Conservation (phyloP, 2,113 vertebrate genomes). For the Hypomesus transpacificus region DNA sequence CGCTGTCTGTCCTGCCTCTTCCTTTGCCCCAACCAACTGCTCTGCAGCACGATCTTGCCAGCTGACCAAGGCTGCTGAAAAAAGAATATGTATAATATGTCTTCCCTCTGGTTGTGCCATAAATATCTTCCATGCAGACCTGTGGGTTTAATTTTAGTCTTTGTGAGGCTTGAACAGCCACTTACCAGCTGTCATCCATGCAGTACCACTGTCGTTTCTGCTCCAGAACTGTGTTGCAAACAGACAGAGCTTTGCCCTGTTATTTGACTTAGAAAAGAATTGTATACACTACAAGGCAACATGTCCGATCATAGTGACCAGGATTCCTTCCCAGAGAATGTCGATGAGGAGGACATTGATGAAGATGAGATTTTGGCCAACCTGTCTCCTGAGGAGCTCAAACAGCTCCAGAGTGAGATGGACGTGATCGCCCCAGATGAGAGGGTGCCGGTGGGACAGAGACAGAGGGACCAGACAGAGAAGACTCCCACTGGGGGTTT, state of each 20-base stretch:
- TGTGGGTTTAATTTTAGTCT: slow-evolving; percentile 87
- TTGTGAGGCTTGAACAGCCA: slow-evolving; percentile 44
- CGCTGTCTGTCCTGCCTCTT: slow-evolving; percentile 48
- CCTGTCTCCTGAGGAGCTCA: slow-evolving; percentile 89
- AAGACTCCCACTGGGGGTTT: slow-evolving; percentile 87
- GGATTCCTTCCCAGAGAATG: slow-evolving; percentile 39
- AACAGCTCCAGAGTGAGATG: slow-evolving; percentile 91
- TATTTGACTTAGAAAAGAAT: not conserved
- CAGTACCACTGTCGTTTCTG: slow-evolving; percentile 35
- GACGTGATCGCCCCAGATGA: slow-evolving; percentile 93
- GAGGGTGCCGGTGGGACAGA: slow-evolving; percentile 84
- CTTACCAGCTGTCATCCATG: slow-evolving; percentile 38
- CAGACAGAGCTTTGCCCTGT: not conserved
- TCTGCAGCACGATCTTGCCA: slow-evolving; percentile 86
- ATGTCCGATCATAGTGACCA: slow-evolving; percentile 62
- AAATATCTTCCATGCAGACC: slow-evolving; percentile 81
- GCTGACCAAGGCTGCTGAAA: slow-evolving; percentile 81
- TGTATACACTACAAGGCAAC: not conserved
- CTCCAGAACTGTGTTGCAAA: slow-evolving; percentile 6
- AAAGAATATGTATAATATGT: slow-evolving; percentile 61
- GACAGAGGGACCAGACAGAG: slow-evolving; percentile 92
- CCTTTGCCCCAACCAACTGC: slow-evolving; percentile 69
- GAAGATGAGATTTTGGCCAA: slow-evolving; percentile 93
- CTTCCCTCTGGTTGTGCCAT: slow-evolving; percentile 63
- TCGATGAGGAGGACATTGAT: slow-evolving; percentile 76